These are phyloP conservation scores for Pica pica DNA, from an alignment of 2,113 vertebrate genomes.

Conservation along the genomic window DNA sequence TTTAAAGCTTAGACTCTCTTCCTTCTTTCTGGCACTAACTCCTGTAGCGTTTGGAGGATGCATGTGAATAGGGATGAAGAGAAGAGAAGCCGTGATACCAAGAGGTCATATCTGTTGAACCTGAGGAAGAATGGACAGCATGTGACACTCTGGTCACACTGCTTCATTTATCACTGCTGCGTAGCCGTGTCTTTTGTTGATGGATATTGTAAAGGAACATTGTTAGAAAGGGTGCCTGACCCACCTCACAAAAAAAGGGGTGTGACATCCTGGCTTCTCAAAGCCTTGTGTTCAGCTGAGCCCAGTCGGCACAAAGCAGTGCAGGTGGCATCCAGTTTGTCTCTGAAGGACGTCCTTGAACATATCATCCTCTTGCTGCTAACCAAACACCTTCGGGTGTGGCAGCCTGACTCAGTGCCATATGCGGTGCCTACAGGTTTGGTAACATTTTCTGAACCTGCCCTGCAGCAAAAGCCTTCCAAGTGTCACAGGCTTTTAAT, in stretches of 20 bases:
- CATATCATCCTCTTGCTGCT: neutral
- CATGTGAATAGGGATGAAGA: neutral
- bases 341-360: neutral
- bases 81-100: neutral
- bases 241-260: neutral
- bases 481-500: neutral
- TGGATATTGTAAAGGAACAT: neutral
- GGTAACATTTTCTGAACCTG: constrained; percentile 39
- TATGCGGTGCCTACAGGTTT: neutral
- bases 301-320: neutral
- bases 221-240: neutral
- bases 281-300: neutral
- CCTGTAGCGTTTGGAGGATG: neutral
- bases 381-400: neutral
- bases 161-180: neutral
- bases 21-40: neutral
- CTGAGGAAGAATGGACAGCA: neutral
- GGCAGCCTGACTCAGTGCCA: neutral
- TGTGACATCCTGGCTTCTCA: neutral
- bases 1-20: neutral
- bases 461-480: neutral
- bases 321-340: neutral
- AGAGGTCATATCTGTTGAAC: neutral
- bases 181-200: rapidly evolving
- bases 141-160: too few species aligned